Percentiles rank a stretch among this genome's conserved stretches.
Evolutionary conservation across 2,797 vertebrate species (phyloP).

Genomic region (Bradypodion pumilum): DNA sequence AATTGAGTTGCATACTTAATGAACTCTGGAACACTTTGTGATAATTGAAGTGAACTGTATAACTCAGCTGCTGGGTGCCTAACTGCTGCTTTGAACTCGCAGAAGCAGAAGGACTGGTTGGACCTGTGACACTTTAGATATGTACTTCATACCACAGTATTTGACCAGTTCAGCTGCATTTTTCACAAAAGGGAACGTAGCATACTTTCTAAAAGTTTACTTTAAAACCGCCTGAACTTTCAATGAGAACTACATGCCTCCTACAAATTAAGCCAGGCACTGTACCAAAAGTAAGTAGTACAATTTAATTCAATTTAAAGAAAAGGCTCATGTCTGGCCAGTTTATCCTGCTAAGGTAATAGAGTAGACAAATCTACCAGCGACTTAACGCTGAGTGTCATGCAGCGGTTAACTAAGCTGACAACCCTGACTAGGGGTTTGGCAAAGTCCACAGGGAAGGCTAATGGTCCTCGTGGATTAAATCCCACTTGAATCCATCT

Average conservation of each 20-base stretch:
- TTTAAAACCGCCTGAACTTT: not conserved
- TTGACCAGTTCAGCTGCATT: not conserved
- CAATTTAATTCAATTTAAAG: not conserved
- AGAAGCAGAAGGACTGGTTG: not conserved
- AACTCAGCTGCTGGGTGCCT: not conserved
- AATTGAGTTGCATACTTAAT: slow-evolving; percentile 63
- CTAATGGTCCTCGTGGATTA: too few species aligned
- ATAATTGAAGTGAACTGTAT: slow-evolving; percentile 56
- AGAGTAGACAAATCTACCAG: too few species aligned
- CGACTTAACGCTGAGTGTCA: too few species aligned
- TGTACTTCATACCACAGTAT: not conserved
- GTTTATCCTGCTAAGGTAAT: too few species aligned
- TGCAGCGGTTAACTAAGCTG: too few species aligned
- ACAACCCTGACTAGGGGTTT: too few species aligned
- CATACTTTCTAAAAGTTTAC: not conserved
- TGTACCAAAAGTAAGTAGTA: slow-evolving; percentile 8
- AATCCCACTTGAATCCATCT: too few species aligned
- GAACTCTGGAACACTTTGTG: slow-evolving; percentile 14
- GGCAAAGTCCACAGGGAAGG: too few species aligned
- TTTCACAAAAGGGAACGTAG: not conserved
- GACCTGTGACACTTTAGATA: not conserved
- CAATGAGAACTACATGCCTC: not conserved
- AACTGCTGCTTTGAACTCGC: slow-evolving; percentile 7
- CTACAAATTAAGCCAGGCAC: not conserved
- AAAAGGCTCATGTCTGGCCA: too few species aligned